Evolutionary conservation across 1,140 invertebrate genomes (phyloP).

Genomic region (Centruroides vittatus): DNA sequence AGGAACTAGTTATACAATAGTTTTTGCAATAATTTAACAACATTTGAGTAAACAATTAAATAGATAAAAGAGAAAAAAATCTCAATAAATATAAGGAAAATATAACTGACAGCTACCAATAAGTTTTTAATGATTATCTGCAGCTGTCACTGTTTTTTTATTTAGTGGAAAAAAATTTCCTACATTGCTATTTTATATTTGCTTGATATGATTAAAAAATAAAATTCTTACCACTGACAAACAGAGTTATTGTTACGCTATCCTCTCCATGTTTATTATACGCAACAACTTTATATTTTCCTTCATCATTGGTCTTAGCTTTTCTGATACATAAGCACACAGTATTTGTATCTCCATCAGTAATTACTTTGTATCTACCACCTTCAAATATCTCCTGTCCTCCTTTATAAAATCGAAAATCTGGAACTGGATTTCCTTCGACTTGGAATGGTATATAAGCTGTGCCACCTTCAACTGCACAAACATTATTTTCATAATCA

Average conservation of each 20-base stretch:
- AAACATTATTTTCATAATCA: slow-evolving; percentile 77
- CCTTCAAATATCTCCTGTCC: slow-evolving; percentile 81
- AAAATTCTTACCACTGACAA: slow-evolving; percentile 68
- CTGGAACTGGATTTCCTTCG: slow-evolving; percentile 82
- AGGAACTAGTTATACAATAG: no score
- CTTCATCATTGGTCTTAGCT: slow-evolving; percentile 92
- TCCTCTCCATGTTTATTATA: slow-evolving; percentile 89
- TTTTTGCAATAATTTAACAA: no score
- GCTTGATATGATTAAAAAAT: neutral
- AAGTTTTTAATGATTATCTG: neutral
- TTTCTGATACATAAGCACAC: slow-evolving; percentile 91
- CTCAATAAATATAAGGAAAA: no score
- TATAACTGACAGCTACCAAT: no score
- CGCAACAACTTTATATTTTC: slow-evolving; percentile 83
- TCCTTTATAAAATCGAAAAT: slow-evolving; percentile 90
- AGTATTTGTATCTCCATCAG: slow-evolving; percentile 72
- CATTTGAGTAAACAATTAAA: no score
- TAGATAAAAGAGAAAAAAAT: no score
- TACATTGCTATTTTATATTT: neutral
- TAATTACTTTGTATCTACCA: slow-evolving; percentile 79
- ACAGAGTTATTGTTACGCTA: slow-evolving; percentile 83
- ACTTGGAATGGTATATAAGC: slow-evolving; percentile 75
- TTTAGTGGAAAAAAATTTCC: neutral
- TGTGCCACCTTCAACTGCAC: slow-evolving; percentile 81
- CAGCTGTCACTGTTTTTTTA: neutral